These are phyloP conservation scores for Polydrusus cervinus DNA, from an alignment of 2,888 invertebrate genomes.

Conservation along the genomic window DNA sequence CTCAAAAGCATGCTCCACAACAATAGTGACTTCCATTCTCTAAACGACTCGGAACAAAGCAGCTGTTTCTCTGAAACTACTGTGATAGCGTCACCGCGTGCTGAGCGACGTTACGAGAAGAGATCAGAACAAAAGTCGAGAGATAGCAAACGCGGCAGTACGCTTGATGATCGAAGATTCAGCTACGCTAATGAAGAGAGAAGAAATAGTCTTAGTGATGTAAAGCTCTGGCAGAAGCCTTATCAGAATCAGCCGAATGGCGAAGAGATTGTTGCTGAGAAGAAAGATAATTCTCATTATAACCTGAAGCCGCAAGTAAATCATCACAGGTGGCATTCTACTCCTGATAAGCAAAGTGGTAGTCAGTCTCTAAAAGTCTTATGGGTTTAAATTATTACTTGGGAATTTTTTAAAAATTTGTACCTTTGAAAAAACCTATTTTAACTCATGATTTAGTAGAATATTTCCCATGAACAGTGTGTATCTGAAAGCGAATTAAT, in stretches of 20 bases:
- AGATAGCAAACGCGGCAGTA: background rate
- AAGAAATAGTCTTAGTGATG: constrained; percentile 57
- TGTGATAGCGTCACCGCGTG: constrained; percentile 18
- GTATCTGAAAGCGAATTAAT: too few species aligned
- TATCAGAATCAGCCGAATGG: background rate
- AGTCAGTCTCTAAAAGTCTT: constrained; percentile 64
- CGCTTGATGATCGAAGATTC: background rate
- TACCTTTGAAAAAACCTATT: background rate
- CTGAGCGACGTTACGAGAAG: constrained; percentile 12
- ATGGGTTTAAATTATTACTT: constrained; percentile 62
- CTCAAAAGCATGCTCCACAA: constrained; percentile 65
- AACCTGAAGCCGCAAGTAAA: background rate
- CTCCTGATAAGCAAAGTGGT: constrained; percentile 60
- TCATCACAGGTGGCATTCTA: constrained; percentile 68
- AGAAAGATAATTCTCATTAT: background rate
- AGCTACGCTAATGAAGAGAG: background rate
- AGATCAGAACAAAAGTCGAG: constrained; percentile 3
- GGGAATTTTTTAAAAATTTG: background rate
- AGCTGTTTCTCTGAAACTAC: constrained; percentile 37
- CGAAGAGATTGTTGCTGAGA: background rate
- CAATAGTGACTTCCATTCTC: constrained; percentile 55
- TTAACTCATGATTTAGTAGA: background rate
- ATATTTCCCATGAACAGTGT: background rate
- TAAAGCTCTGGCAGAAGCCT: constrained; percentile 67
- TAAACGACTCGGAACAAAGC: constrained; percentile 50